Conservation (phyloP, 2,797 vertebrate genomes). For the Gallinago solitaria region DNA sequence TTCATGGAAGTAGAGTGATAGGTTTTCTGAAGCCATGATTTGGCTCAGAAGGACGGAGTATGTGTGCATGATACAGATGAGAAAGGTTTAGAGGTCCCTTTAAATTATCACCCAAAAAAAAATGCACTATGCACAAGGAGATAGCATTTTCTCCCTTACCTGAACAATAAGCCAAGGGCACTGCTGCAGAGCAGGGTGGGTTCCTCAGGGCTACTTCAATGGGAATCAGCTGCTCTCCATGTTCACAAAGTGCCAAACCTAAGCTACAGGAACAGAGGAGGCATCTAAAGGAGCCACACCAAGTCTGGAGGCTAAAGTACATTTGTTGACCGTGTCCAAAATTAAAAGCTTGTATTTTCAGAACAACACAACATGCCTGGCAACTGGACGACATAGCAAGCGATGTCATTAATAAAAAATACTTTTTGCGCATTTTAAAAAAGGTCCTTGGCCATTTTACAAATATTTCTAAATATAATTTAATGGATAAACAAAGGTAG, state of each 20-base stretch:
- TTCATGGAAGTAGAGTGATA: neutral
- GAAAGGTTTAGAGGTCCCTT: neutral
- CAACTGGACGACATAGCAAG: neutral
- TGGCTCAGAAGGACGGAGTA: neutral
- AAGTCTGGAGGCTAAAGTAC: neutral
- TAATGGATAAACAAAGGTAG: neutral
- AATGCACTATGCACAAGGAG: fast-evolving
- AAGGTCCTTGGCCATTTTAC: neutral
- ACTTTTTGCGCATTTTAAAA: neutral
- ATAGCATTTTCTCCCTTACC: neutral
- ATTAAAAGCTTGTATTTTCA: neutral
- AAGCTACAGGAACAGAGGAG: neutral
- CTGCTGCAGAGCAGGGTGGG: neutral
- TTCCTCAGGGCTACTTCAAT: neutral
- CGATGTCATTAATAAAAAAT: neutral
- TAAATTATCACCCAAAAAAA: neutral
- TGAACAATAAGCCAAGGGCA: neutral
- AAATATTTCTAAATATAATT: neutral
- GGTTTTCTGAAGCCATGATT: neutral
- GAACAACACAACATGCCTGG: fast-evolving
- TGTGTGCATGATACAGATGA: neutral
- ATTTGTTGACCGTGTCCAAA: neutral
- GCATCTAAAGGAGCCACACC: neutral
- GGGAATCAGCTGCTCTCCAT: neutral
- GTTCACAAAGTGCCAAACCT: neutral